phyloP scores from a whole-genome alignment of 2,113 vertebrate species.

The Carlito syrichta region DNA sequence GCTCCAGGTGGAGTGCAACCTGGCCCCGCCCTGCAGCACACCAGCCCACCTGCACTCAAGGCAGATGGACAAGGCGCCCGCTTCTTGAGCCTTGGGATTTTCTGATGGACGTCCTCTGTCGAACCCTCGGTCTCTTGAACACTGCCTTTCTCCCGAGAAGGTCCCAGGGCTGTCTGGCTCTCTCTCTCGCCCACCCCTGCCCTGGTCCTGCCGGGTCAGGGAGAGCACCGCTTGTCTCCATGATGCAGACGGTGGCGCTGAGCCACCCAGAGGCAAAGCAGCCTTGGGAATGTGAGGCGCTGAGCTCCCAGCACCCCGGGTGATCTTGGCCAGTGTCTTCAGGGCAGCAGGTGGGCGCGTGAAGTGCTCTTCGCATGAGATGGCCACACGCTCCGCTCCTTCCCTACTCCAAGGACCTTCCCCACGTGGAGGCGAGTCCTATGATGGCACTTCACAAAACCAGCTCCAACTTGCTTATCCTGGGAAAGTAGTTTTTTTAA shows the following conservation, averaged over 20 bases:
- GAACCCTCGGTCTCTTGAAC: conserved; percentile 49
- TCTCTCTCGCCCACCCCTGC: not conserved
- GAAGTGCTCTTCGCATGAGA: not conserved
- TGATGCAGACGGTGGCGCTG: conserved; percentile 58
- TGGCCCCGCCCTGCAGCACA: fast-evolving
- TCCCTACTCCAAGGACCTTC: not conserved
- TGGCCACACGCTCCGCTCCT: not conserved
- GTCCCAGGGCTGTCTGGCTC: not conserved
- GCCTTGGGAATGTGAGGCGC: no score
- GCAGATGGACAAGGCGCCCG: not conserved
- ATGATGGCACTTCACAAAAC: not conserved
- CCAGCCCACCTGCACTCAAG: not conserved
- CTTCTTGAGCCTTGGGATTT: conserved; percentile 54
- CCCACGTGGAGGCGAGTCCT: not conserved
- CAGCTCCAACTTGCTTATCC: not conserved
- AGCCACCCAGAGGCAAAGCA: not conserved
- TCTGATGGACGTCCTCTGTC: not conserved
- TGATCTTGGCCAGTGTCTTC: not conserved
- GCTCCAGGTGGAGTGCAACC: not conserved
- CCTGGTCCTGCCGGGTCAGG: not conserved
- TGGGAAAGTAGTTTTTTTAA: not conserved
- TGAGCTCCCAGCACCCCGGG: not conserved
- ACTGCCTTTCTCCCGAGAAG: conserved; percentile 58
- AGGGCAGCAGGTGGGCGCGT: not conserved
- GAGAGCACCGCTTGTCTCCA: conserved; percentile 20